These are phyloP conservation scores for Tupaia chinensis DNA, from an alignment of 2,113 vertebrate species.

Conservation along the genomic window DNA sequence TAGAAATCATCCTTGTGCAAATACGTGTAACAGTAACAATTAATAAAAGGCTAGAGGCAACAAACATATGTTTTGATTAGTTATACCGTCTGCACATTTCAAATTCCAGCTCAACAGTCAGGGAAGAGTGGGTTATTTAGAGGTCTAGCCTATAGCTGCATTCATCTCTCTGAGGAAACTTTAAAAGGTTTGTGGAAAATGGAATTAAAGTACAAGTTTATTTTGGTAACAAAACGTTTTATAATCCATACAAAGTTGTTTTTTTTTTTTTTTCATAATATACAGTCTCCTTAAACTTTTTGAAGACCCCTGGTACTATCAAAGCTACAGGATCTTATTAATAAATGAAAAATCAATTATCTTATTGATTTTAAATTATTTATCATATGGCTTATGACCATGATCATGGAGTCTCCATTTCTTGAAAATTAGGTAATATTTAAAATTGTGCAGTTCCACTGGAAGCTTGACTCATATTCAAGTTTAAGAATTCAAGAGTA, in stretches of 20 bases:
- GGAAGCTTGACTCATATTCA: background rate
- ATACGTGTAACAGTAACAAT: background rate
- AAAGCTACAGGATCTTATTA: background rate
- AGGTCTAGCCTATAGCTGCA: background rate
- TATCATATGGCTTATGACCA: background rate
- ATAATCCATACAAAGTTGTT: too few species aligned
- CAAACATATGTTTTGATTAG: background rate
- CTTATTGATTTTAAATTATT: background rate
- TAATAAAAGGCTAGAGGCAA: background rate
- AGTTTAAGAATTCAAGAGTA: conserved; percentile 19
- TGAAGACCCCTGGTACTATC: background rate
- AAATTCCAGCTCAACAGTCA: background rate
- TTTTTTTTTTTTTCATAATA: too few species aligned
- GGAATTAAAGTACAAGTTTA: too few species aligned
- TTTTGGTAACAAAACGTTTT: too few species aligned
- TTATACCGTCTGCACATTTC: background rate
- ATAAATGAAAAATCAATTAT: background rate
- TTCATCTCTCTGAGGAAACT: background rate
- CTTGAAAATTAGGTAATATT: background rate
- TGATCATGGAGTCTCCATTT: background rate
- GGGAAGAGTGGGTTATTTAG: background rate
- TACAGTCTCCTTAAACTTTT: too few species aligned
- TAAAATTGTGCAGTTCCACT: background rate
- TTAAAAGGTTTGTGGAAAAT: too few species aligned
- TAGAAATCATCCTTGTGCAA: background rate